phyloP scores from a whole-genome alignment of 2,888 invertebrate genomes.

The Morpho deidamia region DNA sequence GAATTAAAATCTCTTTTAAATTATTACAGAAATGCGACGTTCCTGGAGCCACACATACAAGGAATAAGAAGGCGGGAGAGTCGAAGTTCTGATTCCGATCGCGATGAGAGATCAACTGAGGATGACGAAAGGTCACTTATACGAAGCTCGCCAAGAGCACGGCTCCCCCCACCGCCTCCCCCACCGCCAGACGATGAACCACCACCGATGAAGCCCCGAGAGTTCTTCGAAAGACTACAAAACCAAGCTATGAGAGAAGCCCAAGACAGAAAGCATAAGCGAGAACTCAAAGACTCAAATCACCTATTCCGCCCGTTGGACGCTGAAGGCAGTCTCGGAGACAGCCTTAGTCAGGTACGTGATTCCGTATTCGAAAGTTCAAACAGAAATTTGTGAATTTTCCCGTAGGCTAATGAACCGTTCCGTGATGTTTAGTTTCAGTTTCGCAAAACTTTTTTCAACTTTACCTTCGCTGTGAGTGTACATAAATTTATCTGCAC shows the following conservation, averaged over 20 bases:
- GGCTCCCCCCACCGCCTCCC: conserved; percentile 66
- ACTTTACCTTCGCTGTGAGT: conserved; percentile 31
- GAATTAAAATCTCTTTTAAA: conserved; percentile 1
- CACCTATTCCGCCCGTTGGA: conserved; percentile 61
- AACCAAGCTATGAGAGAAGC: conserved; percentile 70
- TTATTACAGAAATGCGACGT: conserved; percentile 85
- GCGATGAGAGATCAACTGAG: conserved; percentile 71
- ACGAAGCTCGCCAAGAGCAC: conserved; percentile 62
- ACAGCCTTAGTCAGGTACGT: conserved; percentile 73
- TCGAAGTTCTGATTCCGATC: conserved; percentile 69
- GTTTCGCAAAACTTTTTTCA: conserved; percentile 43
- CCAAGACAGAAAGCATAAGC: conserved; percentile 54
- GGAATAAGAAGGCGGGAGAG: conserved; percentile 75
- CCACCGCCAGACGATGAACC: conserved; percentile 68
- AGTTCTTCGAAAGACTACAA: conserved; percentile 73
- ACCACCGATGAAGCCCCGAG: conserved; percentile 76
- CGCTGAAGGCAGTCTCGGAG: conserved; percentile 65
- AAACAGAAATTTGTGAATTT: conserved; percentile 11
- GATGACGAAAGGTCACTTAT: conserved; percentile 67
- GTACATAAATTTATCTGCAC: conserved; percentile 44
- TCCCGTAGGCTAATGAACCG: conserved; percentile 53
- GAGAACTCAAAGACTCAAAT: conserved; percentile 49
- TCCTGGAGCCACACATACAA: conserved; percentile 86
- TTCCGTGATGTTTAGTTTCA: conserved; percentile 41
- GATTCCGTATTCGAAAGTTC: conserved; percentile 1